These are phyloP conservation scores for Bujurquina vittata DNA, from an alignment of 2,113 vertebrate genomes.

Conservation along the genomic window DNA sequence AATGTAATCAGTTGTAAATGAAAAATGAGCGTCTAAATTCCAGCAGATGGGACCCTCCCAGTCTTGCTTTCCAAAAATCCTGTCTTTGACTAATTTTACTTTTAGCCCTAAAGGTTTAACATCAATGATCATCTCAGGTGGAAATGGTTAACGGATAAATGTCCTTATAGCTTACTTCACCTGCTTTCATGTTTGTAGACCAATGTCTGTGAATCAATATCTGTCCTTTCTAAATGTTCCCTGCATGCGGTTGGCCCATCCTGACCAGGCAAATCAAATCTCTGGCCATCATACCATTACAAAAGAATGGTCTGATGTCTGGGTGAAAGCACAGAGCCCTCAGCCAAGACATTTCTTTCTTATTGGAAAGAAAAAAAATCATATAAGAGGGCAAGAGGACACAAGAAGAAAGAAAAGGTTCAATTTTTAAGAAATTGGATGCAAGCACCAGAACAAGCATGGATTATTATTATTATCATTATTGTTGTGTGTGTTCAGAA, in stretches of 20 bases:
- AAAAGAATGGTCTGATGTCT: slow-evolving; percentile 52
- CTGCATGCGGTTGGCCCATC: not conserved
- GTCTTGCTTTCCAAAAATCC: slow-evolving; percentile 10
- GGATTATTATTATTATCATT: too few species aligned
- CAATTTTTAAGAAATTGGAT: not conserved
- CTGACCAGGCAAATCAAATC: slow-evolving; percentile 55
- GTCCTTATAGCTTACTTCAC: slow-evolving; percentile 21
- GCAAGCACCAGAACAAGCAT: not conserved
- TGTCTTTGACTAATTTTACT: not conserved
- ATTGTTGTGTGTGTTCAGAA: not conserved
- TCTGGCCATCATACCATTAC: slow-evolving; percentile 42
- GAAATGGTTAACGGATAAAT: slow-evolving; percentile 35
- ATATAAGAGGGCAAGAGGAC: not conserved
- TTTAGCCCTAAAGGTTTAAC: slow-evolving; percentile 11
- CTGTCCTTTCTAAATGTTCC: slow-evolving; percentile 38
- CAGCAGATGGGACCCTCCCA: not conserved
- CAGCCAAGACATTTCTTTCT: slow-evolving; percentile 21
- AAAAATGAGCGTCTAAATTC: not conserved
- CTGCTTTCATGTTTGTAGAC: slow-evolving; percentile 34
- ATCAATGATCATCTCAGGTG: not conserved
- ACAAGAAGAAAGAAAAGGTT: not conserved
- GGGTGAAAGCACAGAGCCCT: slow-evolving; percentile 2
- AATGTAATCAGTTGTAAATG: not conserved
- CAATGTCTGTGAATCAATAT: slow-evolving; percentile 48
- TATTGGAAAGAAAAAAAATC: slow-evolving; percentile 25